phyloP scores from a whole-genome alignment of 1,140 invertebrate species.

The Macrosteles quadrilineatus region DNA sequence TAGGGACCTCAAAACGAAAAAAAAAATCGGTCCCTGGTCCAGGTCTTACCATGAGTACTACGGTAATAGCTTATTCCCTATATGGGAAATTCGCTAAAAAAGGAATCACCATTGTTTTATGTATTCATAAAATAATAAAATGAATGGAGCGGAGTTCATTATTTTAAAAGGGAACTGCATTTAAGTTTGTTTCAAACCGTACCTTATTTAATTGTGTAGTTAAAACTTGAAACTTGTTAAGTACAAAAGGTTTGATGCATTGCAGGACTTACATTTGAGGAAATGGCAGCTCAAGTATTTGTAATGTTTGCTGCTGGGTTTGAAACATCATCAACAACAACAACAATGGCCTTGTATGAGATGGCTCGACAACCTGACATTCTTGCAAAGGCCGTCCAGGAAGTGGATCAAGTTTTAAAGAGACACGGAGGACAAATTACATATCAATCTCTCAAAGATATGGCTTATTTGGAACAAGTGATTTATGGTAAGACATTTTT shows the following conservation, averaged over 20 bases:
- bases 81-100: too few relatives aligned
- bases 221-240: too few relatives aligned
- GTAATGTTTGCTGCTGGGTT: constrained; percentile 61
- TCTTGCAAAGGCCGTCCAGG: constrained; percentile 57
- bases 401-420: constrained; percentile 55
- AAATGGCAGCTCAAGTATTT: constrained; percentile 58
- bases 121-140: too few relatives aligned
- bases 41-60: too few relatives aligned
- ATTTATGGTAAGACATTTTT: constrained; percentile 40
- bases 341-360: constrained; percentile 59
- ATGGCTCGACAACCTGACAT: constrained; percentile 60
- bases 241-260: background rate
- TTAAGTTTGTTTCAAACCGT: too few relatives aligned
- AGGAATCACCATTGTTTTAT: too few relatives aligned
- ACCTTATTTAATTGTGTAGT: too few relatives aligned
- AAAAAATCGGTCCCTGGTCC: too few relatives aligned
- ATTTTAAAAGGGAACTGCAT: too few relatives aligned
- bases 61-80: too few relatives aligned
- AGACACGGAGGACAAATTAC: constrained; percentile 52
- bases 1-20: too few relatives aligned
- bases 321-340: constrained; percentile 52
- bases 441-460: constrained; percentile 57
- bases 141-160: too few relatives aligned
- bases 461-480: constrained; percentile 59
- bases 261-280: constrained; percentile 24